Percentiles rank a stretch among this genome's conserved stretches.
phyloP scores from a whole-genome alignment of 2,797 vertebrate genomes.

The Steatocranus sp. region DNA sequence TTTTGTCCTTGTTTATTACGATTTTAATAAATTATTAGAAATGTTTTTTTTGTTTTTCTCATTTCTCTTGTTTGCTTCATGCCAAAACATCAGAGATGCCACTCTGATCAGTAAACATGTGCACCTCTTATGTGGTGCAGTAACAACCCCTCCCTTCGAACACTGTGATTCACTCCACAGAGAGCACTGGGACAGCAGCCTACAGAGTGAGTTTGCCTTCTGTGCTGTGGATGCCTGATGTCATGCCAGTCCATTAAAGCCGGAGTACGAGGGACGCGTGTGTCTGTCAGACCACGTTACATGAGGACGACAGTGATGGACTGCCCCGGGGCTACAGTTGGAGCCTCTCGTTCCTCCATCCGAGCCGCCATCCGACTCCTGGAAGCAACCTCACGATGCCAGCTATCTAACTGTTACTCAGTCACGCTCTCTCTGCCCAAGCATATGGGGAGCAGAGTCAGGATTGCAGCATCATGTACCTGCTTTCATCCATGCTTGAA shows the following conservation, averaged over 20 bases:
- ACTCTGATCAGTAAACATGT: background rate
- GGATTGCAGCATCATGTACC: background rate
- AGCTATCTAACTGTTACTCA: background rate
- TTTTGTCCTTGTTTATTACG: background rate
- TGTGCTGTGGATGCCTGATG: slow-evolving; percentile 36
- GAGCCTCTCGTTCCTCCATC: slow-evolving; percentile 19
- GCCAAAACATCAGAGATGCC: background rate
- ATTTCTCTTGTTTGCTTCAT: background rate
- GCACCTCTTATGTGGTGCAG: background rate
- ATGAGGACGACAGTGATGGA: slow-evolving; percentile 53
- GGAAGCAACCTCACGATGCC: slow-evolving; percentile 20
- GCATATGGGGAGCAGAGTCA: background rate
- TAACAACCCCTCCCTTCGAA: background rate
- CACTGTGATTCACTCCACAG: slow-evolving; percentile 19
- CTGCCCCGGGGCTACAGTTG: slow-evolving; percentile 42
- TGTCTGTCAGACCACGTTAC: slow-evolving; percentile 63
- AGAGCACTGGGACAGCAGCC: slow-evolving; percentile 27
- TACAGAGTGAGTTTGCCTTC: slow-evolving; percentile 18
- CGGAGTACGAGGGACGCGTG: slow-evolving; percentile 38
- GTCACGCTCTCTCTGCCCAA: background rate
- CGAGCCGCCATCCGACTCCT: background rate
- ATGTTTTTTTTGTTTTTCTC: background rate
- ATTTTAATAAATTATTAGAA: background rate
- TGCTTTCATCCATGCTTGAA: background rate
- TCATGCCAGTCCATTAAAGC: slow-evolving; percentile 62